A percentile compares a stretch with the other conserved stretches of the same genome.
phyloP scores from a whole-genome alignment of 1,140 invertebrate species.

The Trissolcus basalis region DNA sequence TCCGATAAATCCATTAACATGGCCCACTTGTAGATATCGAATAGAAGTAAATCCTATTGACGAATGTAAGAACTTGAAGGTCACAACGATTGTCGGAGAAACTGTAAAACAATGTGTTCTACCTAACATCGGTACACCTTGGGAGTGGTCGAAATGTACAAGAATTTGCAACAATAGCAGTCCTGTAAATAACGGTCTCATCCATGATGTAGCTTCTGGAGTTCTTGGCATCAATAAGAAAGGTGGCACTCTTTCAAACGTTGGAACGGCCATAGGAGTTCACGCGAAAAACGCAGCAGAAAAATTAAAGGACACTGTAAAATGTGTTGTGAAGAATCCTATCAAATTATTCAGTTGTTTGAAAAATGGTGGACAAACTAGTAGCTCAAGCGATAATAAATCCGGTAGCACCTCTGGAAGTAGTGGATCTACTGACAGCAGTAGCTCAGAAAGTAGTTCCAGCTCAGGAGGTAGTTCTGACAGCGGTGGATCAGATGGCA shows the following conservation, averaged over 20 bases:
- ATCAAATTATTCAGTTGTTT: not conserved
- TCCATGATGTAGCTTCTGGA: slow-evolving; percentile 7
- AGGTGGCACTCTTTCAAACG: not conserved
- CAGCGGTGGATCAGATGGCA: not conserved
- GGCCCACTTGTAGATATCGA: slow-evolving; percentile 12
- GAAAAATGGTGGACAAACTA: not conserved
- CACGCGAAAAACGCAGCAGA: not conserved
- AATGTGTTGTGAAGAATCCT: slow-evolving; percentile 5
- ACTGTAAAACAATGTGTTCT: slow-evolving; percentile 5
- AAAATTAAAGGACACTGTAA: not conserved
- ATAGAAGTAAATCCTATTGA: not conserved
- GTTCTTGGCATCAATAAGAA: not conserved
- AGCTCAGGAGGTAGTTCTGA: not conserved
- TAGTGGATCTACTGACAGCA: not conserved
- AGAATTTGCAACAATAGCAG: slow-evolving; percentile 14
- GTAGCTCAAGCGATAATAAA: not conserved
- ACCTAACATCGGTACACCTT: slow-evolving; percentile 4
- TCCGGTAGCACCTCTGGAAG: not conserved
- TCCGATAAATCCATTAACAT: slow-evolving; percentile 6
- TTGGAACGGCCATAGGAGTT: not conserved
- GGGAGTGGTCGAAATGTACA: slow-evolving; percentile 12
- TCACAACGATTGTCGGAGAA: not conserved
- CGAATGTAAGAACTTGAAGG: not conserved
- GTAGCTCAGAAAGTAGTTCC: not conserved
- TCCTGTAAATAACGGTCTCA: slow-evolving; percentile 1